Evolutionary conservation across 2,797 vertebrate species (phyloP), one percentile per base, ranked within the genome.

Genomic region (Protosalanx chinensis): DNA sequence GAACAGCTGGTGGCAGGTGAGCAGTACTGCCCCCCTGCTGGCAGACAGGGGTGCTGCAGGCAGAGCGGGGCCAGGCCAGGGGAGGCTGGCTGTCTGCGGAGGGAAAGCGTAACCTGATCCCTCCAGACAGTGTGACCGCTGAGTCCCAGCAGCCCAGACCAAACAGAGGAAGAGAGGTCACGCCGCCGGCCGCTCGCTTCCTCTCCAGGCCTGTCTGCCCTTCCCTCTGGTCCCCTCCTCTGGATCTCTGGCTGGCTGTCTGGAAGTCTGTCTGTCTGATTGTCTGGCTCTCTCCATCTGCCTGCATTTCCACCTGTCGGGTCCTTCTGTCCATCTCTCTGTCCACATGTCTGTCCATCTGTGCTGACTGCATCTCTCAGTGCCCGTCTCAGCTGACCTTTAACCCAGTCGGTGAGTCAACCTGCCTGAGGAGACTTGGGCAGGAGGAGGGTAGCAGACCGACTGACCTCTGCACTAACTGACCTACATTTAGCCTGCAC

Each of bases 161-260:
- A 89, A 88, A 91, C 90, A 89, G 82, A 84, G 86, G 79, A 81
- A 87, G 88, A 82, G 78, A 88, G 87, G 86, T 90, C 89, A 88
- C 32, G 0, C 49, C 67, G 41, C 41, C 3, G 41, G 41, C 41
- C 10, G 41, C 8, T 46, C 7, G 7, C 35, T 37, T 37, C 35
- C 35, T 8, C 7, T 8, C 78, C 79, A 83, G 80, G 70, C 70
- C 27, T 72, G 74, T 77, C 68, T 57, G 33, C 51, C 1, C 16
- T 1, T 51, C 49, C 5, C 13, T 51, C 49, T 51, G 15, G 49
- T 51, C 63, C 18, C 27, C 33, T 49, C 37, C 12, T 27, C 35
- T 23, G 7, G 30, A 58, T 67, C 7, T 16, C 23, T 46, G 70
- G 46, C 46, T 63, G 46, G 41, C 64, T 72, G 58, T 73, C 78